Evolutionary conservation across 2,888 invertebrate genomes (phyloP).

Genomic region (Eledona agricola): DNA sequence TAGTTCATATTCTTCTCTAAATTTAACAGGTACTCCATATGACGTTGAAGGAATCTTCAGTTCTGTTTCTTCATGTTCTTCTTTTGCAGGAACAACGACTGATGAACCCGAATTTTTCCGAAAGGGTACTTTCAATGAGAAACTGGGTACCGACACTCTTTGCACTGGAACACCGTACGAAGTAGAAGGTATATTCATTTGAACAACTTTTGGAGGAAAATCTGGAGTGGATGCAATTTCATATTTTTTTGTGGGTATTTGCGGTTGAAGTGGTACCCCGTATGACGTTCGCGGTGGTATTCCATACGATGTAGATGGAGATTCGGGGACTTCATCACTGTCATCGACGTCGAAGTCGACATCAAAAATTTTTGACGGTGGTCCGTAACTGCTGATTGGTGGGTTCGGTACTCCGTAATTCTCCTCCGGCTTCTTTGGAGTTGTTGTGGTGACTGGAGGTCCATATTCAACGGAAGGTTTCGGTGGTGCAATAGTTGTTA

Average conservation of each 20-base stretch:
- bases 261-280: conserved; percentile 12
- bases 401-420: conserved; percentile 1
- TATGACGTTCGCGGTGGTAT: conserved; percentile 13
- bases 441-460: neutral
- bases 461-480: conserved; percentile 10
- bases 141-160: conserved; percentile 1
- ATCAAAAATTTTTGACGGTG: conserved; percentile 9
- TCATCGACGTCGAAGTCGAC: conserved; percentile 1
- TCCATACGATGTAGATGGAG: conserved; percentile 15
- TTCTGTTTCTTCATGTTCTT: too few species aligned
- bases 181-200: neutral
- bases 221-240: neutral
- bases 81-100: too few species aligned
- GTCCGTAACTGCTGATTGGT: conserved; percentile 3
- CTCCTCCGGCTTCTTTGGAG: neutral
- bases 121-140: too few species aligned
- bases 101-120: too few species aligned
- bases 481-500: neutral
- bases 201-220: too few species aligned
- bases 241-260: neutral
- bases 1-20: conserved; percentile 7
- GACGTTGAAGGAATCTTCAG: neutral
- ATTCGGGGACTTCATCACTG: neutral
- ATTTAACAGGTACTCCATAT: neutral
- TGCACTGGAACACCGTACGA: conserved; percentile 10